Base-by-base conservation (phyloP, 2,797 vertebrate genomes). In the Microcaecilia unicolor region DNA sequence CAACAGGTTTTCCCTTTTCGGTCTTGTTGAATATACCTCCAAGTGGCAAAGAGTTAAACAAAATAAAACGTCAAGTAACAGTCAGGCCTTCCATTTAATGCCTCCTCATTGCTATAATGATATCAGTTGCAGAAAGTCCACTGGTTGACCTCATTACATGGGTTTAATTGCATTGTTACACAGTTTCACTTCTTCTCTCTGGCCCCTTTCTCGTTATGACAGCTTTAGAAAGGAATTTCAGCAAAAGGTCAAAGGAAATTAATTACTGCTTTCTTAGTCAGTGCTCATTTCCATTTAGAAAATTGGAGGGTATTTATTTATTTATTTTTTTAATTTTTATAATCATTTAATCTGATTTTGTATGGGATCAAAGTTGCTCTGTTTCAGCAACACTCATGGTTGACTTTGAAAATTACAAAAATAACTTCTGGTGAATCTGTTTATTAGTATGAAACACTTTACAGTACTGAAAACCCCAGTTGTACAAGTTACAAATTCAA, bases 111-210 rank as follows among this genome's bases (percentile, higher is more conserved):
- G 74, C 82, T 84, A 85, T 92, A 94, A 93, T 92, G 87, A 91
- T 94, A 94, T 95, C 88, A 86, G 84, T 93, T 90, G 85, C 90
- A 92, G 85, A 88, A 84, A 86, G 90, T 90, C 88, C 86, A 86
- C 89, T 90, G 87, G 87, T 84, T 90, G 92, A 98, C 93, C 92
- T 97, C 91, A 95, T 97, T 95, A 97, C 87, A 83, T 87, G 88
- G 88, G 91, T 95, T 96, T 96, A 97, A 95, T 96, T 97, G 92
- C 82, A 91, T 91, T 87, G 84, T 89, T 90, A 90, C 90, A 91
- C 84, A 91, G 87, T 87, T 91, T 89, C 87, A 81, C 84, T 88
- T 88, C 84, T 88, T 84, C 76, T 86, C 74, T 85, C 80, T 75
- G 82, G 75, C 81, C 82, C 84, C 85, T 87, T 81, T 86, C 81